Evolutionary conservation across 2,113 vertebrate species (phyloP).

Genomic region (Catharus minimus): DNA sequence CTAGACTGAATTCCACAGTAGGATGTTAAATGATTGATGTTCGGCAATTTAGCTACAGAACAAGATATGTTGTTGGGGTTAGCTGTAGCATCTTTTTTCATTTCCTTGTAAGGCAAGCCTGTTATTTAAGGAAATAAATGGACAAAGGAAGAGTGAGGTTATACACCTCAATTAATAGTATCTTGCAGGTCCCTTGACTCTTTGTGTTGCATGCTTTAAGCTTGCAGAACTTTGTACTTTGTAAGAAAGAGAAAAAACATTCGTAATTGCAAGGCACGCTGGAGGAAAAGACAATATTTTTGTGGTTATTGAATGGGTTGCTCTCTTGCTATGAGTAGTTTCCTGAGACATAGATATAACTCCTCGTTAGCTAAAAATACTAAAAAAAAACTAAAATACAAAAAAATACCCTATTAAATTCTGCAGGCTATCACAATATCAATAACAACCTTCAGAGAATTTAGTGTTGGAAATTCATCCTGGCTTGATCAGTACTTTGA

Average conservation of each 20-base stretch:
- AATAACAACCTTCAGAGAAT: neutral
- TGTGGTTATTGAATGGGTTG: neutral
- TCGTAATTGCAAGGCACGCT: neutral
- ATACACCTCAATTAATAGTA: slow-evolving; percentile 39
- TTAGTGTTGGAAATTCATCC: neutral
- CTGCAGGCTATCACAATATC: neutral
- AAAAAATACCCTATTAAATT: neutral
- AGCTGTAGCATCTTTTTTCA: slow-evolving; percentile 18
- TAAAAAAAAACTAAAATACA: neutral
- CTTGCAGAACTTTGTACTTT: neutral
- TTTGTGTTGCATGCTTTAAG: neutral
- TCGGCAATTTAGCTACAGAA: slow-evolving; percentile 44
- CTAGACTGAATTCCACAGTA: neutral
- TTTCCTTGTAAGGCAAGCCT: slow-evolving; percentile 1
- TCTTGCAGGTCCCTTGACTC: slow-evolving; percentile 1
- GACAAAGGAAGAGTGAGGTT: slow-evolving; percentile 17
- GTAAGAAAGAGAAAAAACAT: neutral
- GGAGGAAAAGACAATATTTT: neutral
- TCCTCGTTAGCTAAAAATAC: neutral
- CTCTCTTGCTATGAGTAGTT: neutral
- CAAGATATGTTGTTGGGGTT: neutral
- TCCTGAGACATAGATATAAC: neutral
- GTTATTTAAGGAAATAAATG: slow-evolving; percentile 51
- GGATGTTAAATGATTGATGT: slow-evolving; percentile 45
- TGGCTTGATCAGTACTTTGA: neutral